Evolutionary conservation across 2,113 vertebrate species (phyloP), one percentile per base, ranked within the genome.

Genomic region (Urocynchramus pylzowi): DNA sequence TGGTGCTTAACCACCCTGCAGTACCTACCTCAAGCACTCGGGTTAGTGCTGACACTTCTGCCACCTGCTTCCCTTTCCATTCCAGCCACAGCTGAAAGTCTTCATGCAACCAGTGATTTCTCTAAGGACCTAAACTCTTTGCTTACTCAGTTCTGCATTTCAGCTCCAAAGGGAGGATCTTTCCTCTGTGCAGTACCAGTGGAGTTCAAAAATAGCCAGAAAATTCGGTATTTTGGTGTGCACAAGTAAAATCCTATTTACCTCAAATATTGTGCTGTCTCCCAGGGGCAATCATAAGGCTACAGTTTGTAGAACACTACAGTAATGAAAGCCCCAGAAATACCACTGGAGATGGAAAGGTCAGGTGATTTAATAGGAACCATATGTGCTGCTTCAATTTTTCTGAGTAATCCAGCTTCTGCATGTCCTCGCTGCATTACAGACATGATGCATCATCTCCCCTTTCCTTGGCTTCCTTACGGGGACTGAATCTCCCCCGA

Each of bases 381-480:
- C 78, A 76, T 77, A 89, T 33, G 1, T 82, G 37, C 87, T 93
- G 33, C 68, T 90, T 59, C 8, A 64, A 68, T 71, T 71, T 73
- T 79, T 83, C 90, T 57, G 67, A 80, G 67, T 73, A 86, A 92
- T 80, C 59, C 85, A 95, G 92, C 92, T 95, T 80, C 96, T 92
- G 79, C 90, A 16, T 90, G 90, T 95, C 89, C 94, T 89, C 8
- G 0, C 91, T 90, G 84, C 50, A 24, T 83, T 88, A 85, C 61
- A 88, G 76, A 54, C 76, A 68, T 77, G 75, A 89, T 83, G 63
- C 87, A 89, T 91, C 2, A 7, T 94, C 93, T 88, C 59, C 75
- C 42, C 17, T 84, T 63, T 41, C 60, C 92, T 94, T 88, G 85
- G 92, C 78, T 97, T 86, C 1, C 0, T 91, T 90, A 82, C 0